These are phyloP conservation scores for Pomatorhinus ruficollis DNA, from an alignment of 2,113 vertebrate species.

Conservation along the genomic window DNA sequence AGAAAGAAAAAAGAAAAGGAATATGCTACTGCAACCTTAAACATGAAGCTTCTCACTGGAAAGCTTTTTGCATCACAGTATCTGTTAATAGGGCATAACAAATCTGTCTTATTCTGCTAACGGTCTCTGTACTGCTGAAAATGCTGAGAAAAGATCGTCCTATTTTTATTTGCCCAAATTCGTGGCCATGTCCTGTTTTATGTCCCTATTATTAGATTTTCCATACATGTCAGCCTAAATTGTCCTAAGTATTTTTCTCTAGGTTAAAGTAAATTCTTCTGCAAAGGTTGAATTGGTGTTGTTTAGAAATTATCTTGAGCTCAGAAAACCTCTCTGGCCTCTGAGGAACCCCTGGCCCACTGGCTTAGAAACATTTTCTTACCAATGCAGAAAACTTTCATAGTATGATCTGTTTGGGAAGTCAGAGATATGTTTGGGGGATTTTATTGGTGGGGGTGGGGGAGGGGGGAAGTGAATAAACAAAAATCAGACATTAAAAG, in stretches of 20 bases:
- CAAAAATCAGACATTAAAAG: not conserved
- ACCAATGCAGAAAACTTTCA: not conserved
- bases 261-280: not conserved
- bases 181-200: not conserved
- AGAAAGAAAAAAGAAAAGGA: not conserved
- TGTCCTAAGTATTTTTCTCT: not conserved
- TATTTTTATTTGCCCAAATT: not conserved
- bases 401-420: not conserved
- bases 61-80: not conserved
- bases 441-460: not conserved
- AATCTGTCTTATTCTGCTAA: not conserved
- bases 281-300: not conserved
- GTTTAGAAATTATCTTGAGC: not conserved
- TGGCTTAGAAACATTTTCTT: not conserved
- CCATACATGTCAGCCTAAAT: not conserved
- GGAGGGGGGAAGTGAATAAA: fast-evolving
- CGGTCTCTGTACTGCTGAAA: not conserved
- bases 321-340: not conserved
- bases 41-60: not conserved
- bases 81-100: not conserved
- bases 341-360: not conserved
- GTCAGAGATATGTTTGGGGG: not conserved
- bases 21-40: not conserved
- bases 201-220: not conserved
- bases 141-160: not conserved